These are phyloP conservation scores for Patella vulgata DNA, from an alignment of 1,140 invertebrate species.

Conservation along the genomic window DNA sequence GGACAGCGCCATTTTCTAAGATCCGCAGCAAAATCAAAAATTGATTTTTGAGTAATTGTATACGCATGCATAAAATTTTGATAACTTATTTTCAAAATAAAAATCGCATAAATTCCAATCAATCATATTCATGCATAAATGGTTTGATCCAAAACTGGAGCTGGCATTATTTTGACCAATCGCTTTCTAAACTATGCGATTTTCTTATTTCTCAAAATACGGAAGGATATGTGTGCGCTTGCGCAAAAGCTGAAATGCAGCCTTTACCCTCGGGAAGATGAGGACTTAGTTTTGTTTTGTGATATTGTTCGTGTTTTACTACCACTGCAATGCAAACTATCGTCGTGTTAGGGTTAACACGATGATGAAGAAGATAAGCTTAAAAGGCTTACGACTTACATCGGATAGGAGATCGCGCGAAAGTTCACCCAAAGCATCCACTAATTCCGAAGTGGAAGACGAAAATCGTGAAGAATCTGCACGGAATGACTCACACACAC, in stretches of 20 bases:
- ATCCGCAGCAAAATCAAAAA: constrained; percentile 15
- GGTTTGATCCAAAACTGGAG: too few species aligned
- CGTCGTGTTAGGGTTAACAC: constrained; percentile 8
- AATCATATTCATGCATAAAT: too few species aligned
- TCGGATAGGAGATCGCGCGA: constrained; percentile 32
- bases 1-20: constrained; percentile 34
- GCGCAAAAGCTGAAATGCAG: constrained; percentile 19
- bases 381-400: constrained; percentile 45
- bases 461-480: constrained; percentile 14
- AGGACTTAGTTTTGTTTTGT: constrained; percentile 13
- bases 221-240: constrained; percentile 29
- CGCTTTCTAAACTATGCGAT: constrained; percentile 9
- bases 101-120: too few species aligned
- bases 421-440: constrained; percentile 13
- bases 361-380: constrained; percentile 55
- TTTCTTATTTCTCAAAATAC: constrained; percentile 9
- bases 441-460: constrained; percentile 13
- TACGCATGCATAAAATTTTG: not conserved
- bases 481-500: constrained; percentile 36
- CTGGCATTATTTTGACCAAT: constrained; percentile 27
- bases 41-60: not conserved
- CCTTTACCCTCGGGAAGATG: not conserved
- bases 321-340: constrained; percentile 3
- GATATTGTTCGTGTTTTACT: constrained; percentile 1
- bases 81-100: too few species aligned